Conservation (phyloP, 2,113 vertebrate genomes). For the Burhinus oedicnemus region DNA sequence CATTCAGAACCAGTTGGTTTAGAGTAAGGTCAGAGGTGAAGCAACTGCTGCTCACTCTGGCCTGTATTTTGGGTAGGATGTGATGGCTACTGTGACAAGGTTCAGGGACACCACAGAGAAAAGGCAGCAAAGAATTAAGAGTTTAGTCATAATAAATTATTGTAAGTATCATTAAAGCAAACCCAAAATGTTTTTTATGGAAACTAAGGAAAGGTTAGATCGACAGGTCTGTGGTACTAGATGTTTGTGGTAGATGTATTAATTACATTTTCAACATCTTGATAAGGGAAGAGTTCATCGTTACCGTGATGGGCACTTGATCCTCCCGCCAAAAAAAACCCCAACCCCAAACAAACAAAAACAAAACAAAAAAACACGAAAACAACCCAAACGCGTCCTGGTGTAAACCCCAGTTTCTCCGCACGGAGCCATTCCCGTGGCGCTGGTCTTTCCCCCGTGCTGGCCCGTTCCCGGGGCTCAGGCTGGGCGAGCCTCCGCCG, state of each 20-base stretch:
- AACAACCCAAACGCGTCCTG: fast-evolving
- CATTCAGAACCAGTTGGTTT: not conserved
- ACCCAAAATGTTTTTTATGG: not conserved
- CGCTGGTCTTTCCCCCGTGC: fast-evolving
- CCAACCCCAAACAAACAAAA: too few species aligned
- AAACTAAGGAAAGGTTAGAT: not conserved
- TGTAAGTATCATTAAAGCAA: not conserved
- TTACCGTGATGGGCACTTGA: fast-evolving
- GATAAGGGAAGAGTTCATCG: fast-evolving
- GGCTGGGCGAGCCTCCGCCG: not conserved
- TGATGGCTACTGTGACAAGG: fast-evolving
- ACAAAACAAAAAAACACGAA: too few species aligned
- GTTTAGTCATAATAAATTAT: not conserved
- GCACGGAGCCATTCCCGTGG: fast-evolving
- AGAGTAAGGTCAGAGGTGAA: not conserved
- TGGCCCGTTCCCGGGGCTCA: not conserved
- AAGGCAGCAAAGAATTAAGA: not conserved
- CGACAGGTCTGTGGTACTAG: not conserved
- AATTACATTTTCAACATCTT: not conserved
- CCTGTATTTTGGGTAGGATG: not conserved
- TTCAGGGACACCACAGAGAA: not conserved
- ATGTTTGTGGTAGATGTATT: not conserved
- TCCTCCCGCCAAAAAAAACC: too few species aligned
- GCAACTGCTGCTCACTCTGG: too few species aligned
- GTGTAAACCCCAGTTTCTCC: fast-evolving